Evolutionary conservation across 1,140 invertebrate genomes (phyloP), one percentile per base, ranked within the genome.

Genomic region (Asbolus verrucosus): DNA sequence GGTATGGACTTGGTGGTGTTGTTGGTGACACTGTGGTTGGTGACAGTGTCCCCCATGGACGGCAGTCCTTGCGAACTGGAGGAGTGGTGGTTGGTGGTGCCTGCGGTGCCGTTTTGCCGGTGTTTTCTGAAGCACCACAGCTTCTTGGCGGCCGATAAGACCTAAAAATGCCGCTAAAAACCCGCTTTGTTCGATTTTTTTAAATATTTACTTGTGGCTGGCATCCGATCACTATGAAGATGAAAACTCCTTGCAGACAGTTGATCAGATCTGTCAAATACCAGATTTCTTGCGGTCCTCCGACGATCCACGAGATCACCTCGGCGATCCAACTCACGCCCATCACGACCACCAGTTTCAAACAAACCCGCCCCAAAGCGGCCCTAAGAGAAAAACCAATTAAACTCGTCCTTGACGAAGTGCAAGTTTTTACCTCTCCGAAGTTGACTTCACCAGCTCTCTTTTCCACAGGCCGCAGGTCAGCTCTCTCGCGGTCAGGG

Each of bases 381-480:
- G 90, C 90, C 76, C 90, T 92, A 85, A 15, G 85, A 85, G 19
- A 30, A 36, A n/a, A 14, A 13, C 46, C n/a, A n/a, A n/a, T n/a
- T n/a, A n/a, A n/a, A n/a, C n/a, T n/a, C 46, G 46, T 54, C 46
- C 46, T 54, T 54, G 46, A 54, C n/a, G n/a, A n/a, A n/a, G n/a
- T n/a, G n/a, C n/a, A n/a, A n/a, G n/a, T 27, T 3, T 8, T 27
- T 83, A 92, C 87, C 91, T 89, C 83, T 94, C 92, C 0, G 91
- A 91, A n/a, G 91, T 92, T 21, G 91, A 92, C 82, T 94, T 94
- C 67, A 93, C 91, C 69, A 93, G 90, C 81, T 94, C 92, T 60
- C 91, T 86, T 77, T 93, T 92, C 93, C 93, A 94, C 4, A 94
- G 82, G 2, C 93, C 93, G 78, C 92, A 94, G 1, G 92, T 93